Conservation (phyloP, 2,797 vertebrate species). For the Pseudochromis fuscus region DNA sequence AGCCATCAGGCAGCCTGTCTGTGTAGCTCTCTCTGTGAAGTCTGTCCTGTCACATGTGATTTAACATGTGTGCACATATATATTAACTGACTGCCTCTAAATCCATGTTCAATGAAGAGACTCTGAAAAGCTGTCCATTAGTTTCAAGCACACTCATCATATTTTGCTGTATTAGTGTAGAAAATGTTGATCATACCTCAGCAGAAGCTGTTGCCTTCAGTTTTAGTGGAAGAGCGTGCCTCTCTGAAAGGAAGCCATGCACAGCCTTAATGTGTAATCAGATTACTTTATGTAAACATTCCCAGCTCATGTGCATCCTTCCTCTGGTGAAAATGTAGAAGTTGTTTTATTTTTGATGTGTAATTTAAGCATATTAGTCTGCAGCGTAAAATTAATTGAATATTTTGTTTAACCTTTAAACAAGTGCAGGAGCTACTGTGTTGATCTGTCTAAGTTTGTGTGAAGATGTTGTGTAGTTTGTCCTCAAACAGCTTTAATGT, state of each 20-base stretch:
- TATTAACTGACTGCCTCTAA: too few relatives aligned
- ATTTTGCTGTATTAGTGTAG: constrained; percentile 25
- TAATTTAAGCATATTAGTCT: constrained; percentile 16
- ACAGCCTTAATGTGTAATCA: constrained; percentile 6
- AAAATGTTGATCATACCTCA: constrained; percentile 50
- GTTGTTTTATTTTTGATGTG: constrained; percentile 1
- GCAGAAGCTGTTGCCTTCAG: constrained; percentile 20
- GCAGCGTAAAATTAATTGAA: constrained; percentile 16
- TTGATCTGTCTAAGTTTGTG: background rate
- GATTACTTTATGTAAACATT: constrained; percentile 43
- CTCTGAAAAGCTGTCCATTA: background rate
- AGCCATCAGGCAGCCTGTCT: constrained; percentile 13
- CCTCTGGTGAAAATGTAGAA: background rate
- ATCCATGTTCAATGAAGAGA: background rate
- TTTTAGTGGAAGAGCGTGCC: constrained; percentile 20
- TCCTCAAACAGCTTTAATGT: constrained; percentile 2
- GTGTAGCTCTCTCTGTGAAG: background rate
- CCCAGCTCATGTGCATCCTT: constrained; percentile 13
- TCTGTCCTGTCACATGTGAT: background rate
- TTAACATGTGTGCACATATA: background rate
- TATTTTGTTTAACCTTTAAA: background rate
- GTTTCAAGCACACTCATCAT: background rate
- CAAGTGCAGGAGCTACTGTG: constrained; percentile 21
- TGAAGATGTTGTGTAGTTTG: constrained; percentile 6
- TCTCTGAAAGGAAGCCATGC: constrained; percentile 38